Base-by-base conservation (phyloP, 2,113 vertebrate genomes). In the Grammomys surdaster region DNA sequence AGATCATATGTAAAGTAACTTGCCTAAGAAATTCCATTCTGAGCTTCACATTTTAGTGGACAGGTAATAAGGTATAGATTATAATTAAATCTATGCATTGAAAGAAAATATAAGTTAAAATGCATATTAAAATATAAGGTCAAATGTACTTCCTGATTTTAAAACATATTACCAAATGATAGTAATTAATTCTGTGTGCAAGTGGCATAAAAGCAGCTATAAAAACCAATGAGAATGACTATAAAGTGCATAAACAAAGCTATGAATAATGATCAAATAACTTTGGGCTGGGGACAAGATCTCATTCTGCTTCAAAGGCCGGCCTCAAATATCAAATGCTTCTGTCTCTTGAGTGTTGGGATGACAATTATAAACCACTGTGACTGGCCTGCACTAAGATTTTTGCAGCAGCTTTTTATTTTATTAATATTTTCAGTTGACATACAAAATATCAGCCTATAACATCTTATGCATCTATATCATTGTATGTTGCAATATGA, bases 1-100 rank as follows among this genome's bases (percentile, higher is more conserved):
- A 85, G n/a, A 81, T 80, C 77, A 89, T 76, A 20, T 77, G 16
- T 67, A 87, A 90, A 84, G 54, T 78, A 95, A 95, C 40, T 80
- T 91, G 43, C 28, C 93, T 96, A 93, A 87, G 51, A 24, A 92
- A 96, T 94, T 84, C n/a, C 54, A 90, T 90, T 96, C 46, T 93
- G 84, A 84, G 82, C n/a, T 70, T 88, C 26, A 88, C 28, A 63
- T 84, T 84, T 95, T 95, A 84, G 72, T 92, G 31, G 88, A 97
- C 20, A 81, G 51, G 51, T 46, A 36, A 77, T 65, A 93, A 84
- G 16, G 77, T 95, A 65, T 33, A 90, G n/a, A 78, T 72, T 67
- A 67, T 78, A 97, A 92, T 95, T 75, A 91, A 76, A 33, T 69
- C 70, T 70, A 70, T 69, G 78, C 11, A 93, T 33, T 95, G 58